Evolutionary conservation across 1,140 invertebrate species (phyloP).

Genomic region (Sitobion miscanthi): DNA sequence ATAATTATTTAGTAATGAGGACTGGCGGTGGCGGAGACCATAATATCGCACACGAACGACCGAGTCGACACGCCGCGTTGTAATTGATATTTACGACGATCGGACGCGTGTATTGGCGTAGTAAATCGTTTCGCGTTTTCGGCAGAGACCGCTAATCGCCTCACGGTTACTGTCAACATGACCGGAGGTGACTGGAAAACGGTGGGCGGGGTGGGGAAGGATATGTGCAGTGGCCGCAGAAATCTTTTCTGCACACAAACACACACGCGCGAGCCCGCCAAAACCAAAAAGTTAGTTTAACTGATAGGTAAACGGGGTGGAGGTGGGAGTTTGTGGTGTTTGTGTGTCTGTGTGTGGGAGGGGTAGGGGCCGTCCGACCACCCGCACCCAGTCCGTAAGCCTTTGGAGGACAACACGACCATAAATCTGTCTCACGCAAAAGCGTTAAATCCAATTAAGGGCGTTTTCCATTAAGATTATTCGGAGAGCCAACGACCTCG

Average conservation of each 20-base stretch:
- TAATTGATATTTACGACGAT: constrained; percentile 24
- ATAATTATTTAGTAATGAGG: not conserved
- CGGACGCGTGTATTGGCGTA: not conserved
- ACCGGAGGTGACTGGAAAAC: accelerated
- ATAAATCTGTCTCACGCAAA: constrained; percentile 51
- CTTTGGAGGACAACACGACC: constrained; percentile 24
- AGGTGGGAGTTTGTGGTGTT: not conserved
- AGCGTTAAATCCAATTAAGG: constrained; percentile 56
- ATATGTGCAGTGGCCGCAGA: not conserved
- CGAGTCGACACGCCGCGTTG: not conserved
- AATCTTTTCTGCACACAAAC: not conserved
- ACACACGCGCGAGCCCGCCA: not conserved
- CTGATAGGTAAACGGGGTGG: not conserved
- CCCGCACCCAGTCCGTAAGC: not conserved
- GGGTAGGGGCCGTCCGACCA: not conserved
- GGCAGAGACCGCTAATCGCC: not conserved
- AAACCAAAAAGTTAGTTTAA: not conserved
- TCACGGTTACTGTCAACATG: not conserved
- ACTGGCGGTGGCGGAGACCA: not conserved
- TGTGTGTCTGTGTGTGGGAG: not conserved
- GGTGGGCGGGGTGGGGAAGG: too few species aligned
- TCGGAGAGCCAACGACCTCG: constrained; percentile 30
- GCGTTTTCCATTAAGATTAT: constrained; percentile 56
- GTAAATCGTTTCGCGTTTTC: constrained; percentile 34
- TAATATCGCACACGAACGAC: not conserved